Base-by-base conservation (phyloP, 2,888 invertebrate species). In the Stenoptilia bipunctidactyla region DNA sequence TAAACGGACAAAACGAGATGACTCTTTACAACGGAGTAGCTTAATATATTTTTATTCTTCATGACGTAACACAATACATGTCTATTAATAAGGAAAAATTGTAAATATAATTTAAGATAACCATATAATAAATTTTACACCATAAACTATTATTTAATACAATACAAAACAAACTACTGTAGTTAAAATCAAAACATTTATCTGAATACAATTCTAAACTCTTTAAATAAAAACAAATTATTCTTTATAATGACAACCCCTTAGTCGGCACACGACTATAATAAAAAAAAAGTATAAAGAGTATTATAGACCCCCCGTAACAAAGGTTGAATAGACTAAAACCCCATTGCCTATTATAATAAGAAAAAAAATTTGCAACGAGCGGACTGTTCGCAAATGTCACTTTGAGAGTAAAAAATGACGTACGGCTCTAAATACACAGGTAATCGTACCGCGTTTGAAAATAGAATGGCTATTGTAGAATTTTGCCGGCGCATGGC, bases 361-460 rank as follows among this genome's bases (percentile, higher is more conserved):
- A 39, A 41, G 13, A 43, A 51, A 70, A 68, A 65, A 72, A 71
- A 71, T 57, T 68, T 42, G 69, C 72, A 72, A 69, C 66, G 62
- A 44, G 51, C 59, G 62, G 59, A 47, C 50, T 50, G 52, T 55
- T 58, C 61, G 52, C 53, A 58, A 59, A 60, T 71, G 72, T 70
- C 71, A 65, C 59, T 61, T 64, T 52, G 46, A 12, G 47, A 49
- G 53, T 59, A 62, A 68, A 71, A 72, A 72, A 66, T 66, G 61
- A 66, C 55, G 53, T 55, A 64, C 61, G 58, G 59, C 55, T 52
- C 41, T 55, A 64, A 66, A 60, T 59, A 64, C 51, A 53, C 49
- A 43, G 20, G 45, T 45, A 55, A 55, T 51, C 47, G 40, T 33
- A 37, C 52, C 53, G 50, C 42, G 44, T 43, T 46, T 43, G 37